phyloP scores from a whole-genome alignment of 2,888 invertebrate species.

The Frankliniella fusca region DNA sequence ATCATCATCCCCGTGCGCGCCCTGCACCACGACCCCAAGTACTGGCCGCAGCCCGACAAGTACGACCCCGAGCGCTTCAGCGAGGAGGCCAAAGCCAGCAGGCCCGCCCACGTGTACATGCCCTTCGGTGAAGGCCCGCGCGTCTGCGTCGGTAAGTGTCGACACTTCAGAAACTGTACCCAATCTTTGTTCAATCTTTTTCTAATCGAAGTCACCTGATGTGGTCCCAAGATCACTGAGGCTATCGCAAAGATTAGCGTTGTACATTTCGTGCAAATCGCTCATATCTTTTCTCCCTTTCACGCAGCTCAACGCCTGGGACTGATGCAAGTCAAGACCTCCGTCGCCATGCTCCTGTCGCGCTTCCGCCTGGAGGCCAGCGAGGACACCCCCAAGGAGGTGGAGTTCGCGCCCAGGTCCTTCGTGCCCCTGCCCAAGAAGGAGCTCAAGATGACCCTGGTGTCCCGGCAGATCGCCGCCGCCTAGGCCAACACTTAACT shows the following conservation, averaged over 20 bases:
- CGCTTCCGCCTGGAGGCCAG: constrained; percentile 18
- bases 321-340: neutral
- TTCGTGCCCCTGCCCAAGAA: constrained; percentile 21
- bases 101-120: constrained; percentile 38
- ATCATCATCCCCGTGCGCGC: constrained; percentile 41
- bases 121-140: constrained; percentile 6
- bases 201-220: too few species aligned
- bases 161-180: too few species aligned
- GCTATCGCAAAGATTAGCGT: too few species aligned
- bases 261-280: too few species aligned
- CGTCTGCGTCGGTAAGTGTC: neutral
- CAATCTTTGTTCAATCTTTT: too few species aligned
- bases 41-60: constrained; percentile 43
- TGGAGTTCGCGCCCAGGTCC: constrained; percentile 5
- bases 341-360: constrained; percentile 8
- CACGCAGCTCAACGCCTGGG: neutral
- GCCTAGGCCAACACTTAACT: too few species aligned
- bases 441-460: constrained; percentile 10
- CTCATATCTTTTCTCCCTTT: too few species aligned
- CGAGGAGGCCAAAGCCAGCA: constrained; percentile 40
- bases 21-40: constrained; percentile 43
- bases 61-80: constrained; percentile 45
- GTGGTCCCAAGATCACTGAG: too few species aligned
- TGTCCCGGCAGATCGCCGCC: neutral
- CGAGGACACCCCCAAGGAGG: constrained; percentile 4